Base-by-base conservation (phyloP, 2,113 vertebrate species). In the Melanerpes formicivorus region DNA sequence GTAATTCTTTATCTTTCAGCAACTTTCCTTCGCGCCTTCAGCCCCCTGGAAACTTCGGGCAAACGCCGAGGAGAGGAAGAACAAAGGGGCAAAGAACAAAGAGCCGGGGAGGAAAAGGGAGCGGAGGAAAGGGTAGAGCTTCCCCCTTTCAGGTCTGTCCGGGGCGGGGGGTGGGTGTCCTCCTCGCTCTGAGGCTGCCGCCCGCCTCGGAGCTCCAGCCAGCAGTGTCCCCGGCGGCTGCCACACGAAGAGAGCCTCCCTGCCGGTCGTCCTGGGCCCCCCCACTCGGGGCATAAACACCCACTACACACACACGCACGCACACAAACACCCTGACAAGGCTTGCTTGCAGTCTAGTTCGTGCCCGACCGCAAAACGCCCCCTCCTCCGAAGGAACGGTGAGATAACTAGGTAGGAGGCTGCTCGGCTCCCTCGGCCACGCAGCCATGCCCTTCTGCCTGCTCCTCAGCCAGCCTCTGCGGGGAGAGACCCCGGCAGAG, bases 1-100 rank as follows among this genome's bases (percentile, higher is more conserved):
- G 11, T 7, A n/a, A 58, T 48, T 69, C 66, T n/a, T 56, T 74
- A 26, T 70, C 50, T 90, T 81, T 79, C 71, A 42, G 15, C 72
- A 94, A 88, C 90, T 95, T 91, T 62, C 4, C 60, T 66, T 44
- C 15, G 9, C 59, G 25, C 40, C 40, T 69, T 40, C 63, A 11
- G 40, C 64, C 29, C 12, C 42, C 58, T 3, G 26, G 48, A 73
- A 94, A 90, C 81, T 90, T 84, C 6, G 46, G 69, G 58, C 74
- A 22, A 48, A 65, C 42, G 44, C 63, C 18, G 54, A 87, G 52
- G 29, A 76, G 32, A 71, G 26, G 7, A 32, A 87, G 84, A 90
- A 94, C 94, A 96, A 96, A 92, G 78, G 63, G 91, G 80, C 73
- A 69, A 93, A 87, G 94, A 92, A 94, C 93, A 95, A 95, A 93